Conservation (phyloP, 92 coral and sea anemone species). For the Desmophyllum pertusum region DNA sequence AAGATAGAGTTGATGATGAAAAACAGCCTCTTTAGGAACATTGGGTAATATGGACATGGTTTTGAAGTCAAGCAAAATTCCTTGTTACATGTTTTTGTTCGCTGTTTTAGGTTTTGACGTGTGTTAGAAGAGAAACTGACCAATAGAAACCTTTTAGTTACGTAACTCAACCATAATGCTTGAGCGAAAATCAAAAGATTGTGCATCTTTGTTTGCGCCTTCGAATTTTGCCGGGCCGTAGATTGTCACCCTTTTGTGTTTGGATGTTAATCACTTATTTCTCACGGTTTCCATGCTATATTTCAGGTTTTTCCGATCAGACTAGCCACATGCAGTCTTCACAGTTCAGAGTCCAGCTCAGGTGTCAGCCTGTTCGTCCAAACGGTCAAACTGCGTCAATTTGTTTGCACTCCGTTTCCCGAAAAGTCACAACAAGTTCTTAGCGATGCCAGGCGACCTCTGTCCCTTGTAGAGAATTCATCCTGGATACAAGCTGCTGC, state of each 20-base stretch:
- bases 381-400: slow-evolving; percentile 87
- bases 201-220: too few species aligned
- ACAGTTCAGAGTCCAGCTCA: slow-evolving; percentile 70
- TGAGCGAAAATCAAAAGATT: too few species aligned
- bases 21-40: too few species aligned
- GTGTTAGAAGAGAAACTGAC: too few species aligned
- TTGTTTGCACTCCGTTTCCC: slow-evolving; percentile 83
- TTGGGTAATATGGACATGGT: too few species aligned
- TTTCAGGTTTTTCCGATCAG: slow-evolving; percentile 84
- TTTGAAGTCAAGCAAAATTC: too few species aligned
- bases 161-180: too few species aligned
- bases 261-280: not conserved
- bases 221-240: too few species aligned
- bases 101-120: too few species aligned
- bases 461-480: slow-evolving; percentile 79
- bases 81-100: too few species aligned
- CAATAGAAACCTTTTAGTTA: too few species aligned
- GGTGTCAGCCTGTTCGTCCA: slow-evolving; percentile 87
- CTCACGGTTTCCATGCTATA: not conserved
- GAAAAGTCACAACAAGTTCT: slow-evolving; percentile 60
- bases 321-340: slow-evolving; percentile 91
- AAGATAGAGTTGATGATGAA: too few species aligned
- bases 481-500: slow-evolving; percentile 94
- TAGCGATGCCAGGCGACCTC: slow-evolving; percentile 75
- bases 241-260: not conserved